Percentiles rank a stretch among this genome's conserved stretches.
These are phyloP conservation scores for Eupeodes latifasciatus DNA, from an alignment of 2,888 invertebrate species.

Conservation along the genomic window DNA sequence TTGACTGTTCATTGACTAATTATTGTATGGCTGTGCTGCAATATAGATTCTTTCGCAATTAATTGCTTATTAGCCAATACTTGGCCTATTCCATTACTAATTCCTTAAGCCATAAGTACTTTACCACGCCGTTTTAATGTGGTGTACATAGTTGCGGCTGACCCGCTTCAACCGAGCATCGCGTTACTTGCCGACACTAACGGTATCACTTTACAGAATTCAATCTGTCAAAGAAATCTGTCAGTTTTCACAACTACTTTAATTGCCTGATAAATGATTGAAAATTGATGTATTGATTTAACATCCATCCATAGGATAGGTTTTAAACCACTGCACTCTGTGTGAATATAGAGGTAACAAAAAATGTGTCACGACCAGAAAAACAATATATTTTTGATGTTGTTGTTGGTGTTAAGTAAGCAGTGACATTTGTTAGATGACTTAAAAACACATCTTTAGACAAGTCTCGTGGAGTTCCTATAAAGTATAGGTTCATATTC, in stretches of 20 bases:
- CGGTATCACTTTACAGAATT: slow-evolving; percentile 54
- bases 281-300: slow-evolving; percentile 31
- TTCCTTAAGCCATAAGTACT: not conserved
- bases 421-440: not conserved
- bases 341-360: not conserved
- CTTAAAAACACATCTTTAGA: not conserved
- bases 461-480: slow-evolving; percentile 2
- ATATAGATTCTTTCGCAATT: slow-evolving; percentile 59
- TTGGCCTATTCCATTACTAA: slow-evolving; percentile 10
- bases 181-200: slow-evolving; percentile 19
- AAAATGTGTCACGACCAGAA: slow-evolving; percentile 42
- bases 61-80: slow-evolving; percentile 65
- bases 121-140: not conserved
- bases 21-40: not conserved
- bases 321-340: not conserved
- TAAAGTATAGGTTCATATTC: not conserved
- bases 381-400: not conserved
- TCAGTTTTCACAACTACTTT: slow-evolving; percentile 38
- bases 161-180: not conserved
- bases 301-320: not conserved
- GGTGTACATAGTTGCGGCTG: not conserved
- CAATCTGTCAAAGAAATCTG: slow-evolving; percentile 32
- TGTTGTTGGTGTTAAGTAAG: not conserved
- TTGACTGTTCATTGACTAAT: slow-evolving; percentile 42
- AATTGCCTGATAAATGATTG: slow-evolving; percentile 50